A percentile compares a stretch with the other conserved stretches of the same genome.
These are phyloP conservation scores for Passer montanus DNA, from an alignment of 2,113 vertebrate species.

Conservation along the genomic window DNA sequence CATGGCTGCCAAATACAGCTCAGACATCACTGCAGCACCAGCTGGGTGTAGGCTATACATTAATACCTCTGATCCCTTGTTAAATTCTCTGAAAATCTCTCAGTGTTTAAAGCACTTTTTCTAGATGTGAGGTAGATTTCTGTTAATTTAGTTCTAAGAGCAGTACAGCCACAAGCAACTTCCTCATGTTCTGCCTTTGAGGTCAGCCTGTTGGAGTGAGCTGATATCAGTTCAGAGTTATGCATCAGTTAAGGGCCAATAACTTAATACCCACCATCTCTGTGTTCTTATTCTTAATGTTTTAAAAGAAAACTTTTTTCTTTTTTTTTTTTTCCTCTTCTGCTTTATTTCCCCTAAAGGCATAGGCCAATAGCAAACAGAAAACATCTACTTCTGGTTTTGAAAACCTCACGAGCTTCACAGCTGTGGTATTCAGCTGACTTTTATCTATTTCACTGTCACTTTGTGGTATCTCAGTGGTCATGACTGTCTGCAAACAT, in stretches of 20 bases:
- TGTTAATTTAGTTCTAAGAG: not conserved
- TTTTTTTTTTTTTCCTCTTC: rapidly evolving
- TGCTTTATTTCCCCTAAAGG: not conserved
- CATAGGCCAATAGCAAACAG: not conserved
- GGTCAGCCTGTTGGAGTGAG: not conserved
- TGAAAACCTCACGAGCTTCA: not conserved
- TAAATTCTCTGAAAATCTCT: not conserved
- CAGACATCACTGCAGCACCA: not conserved
- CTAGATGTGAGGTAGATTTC: not conserved
- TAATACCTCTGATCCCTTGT: not conserved
- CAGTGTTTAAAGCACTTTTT: not conserved
- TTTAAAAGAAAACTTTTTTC: not conserved
- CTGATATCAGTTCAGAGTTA: not conserved
- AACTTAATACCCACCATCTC: not conserved
- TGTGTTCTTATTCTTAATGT: not conserved
- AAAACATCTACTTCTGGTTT: not conserved
- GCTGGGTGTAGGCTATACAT: rapidly evolving
- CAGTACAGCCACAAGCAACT: not conserved
- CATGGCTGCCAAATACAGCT: rapidly evolving
- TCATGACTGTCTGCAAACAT: not conserved
- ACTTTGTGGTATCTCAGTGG: not conserved
- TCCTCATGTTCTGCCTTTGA: not conserved
- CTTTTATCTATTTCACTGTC: not conserved
- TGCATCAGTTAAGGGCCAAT: not conserved
- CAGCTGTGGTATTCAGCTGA: not conserved